Base-by-base conservation (phyloP, 2,888 invertebrate species). In the Xestia c-nigrum region DNA sequence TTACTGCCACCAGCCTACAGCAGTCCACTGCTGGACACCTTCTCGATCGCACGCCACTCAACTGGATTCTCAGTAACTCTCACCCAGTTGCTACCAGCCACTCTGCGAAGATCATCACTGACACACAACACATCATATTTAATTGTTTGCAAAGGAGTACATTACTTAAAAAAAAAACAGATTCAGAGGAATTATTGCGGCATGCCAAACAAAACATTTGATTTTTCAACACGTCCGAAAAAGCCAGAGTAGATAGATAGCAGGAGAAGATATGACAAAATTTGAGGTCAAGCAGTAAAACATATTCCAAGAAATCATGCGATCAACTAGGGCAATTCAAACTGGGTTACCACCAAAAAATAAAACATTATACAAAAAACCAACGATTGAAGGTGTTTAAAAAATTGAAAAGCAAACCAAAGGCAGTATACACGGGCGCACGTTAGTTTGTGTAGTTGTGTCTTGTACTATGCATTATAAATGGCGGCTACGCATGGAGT, bases 391-490 rank as follows among this genome's bases (percentile, higher is more conserved):
- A 66, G 12, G 14, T 52, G 65, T 81, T 84, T 76, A 80, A 82
- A 84, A 87, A 85, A 85, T n/a, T 87, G 78, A 90, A 89, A 89
- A 89, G 89, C 76, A 88, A 88, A 89, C 88, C 88, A 88, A 88
- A 88, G 89, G 75, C 78, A 85, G 77, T 82, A 78, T 89, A 85
- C 80, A 90, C 90, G 87, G 84, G 86, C 88, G 65, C 85, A 85
- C 85, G 90, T 86, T 91, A 90, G 89, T 91, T 88, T 83, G 84
- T 88, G 87, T 89, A 90, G 91, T 91, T 87, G 86, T 84, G 83
- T 85, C 87, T 83, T 86, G 83, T 85, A 73, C 66, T 84, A 89
- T 94, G 93, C 92, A 94, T 94, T 93, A 93, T 90, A 93, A 91
- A 94, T 93, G 86, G 88, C 85, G 86, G 85, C 84, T 87, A 85